Percentiles rank a stretch among this genome's conserved stretches.
Conservation (phyloP, 2,797 vertebrate species). For the Hyperoplus immaculatus region DNA sequence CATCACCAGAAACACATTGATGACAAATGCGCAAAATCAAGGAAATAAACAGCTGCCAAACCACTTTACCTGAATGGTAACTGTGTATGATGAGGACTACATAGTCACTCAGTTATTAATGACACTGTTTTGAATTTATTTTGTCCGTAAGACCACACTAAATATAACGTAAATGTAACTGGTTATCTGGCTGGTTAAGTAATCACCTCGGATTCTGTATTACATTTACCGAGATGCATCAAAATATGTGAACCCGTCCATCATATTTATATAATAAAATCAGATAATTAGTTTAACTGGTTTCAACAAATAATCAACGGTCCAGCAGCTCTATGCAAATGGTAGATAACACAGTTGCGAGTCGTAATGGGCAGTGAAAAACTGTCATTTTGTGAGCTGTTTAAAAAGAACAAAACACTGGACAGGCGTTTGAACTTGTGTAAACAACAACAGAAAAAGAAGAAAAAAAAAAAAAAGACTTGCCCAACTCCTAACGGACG, state of each 20-base stretch:
- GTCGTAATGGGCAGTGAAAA: slow-evolving; percentile 52
- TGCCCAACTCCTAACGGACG: slow-evolving; percentile 62
- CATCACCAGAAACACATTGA: slow-evolving; percentile 50
- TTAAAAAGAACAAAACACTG: slow-evolving; percentile 52
- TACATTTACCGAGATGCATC: slow-evolving; percentile 25
- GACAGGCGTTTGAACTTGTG: slow-evolving; percentile 58
- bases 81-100: slow-evolving; percentile 12
- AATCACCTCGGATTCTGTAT: slow-evolving; percentile 37
- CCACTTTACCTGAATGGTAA: slow-evolving; percentile 33
- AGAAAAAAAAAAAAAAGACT: slow-evolving; percentile 44
- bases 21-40: slow-evolving; percentile 41
- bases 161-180: slow-evolving; percentile 14
- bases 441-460: slow-evolving; percentile 56
- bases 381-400: slow-evolving; percentile 39
- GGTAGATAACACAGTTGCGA: slow-evolving; percentile 65
- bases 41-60: slow-evolving; percentile 30
- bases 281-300: slow-evolving; percentile 66
- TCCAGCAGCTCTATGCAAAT: slow-evolving; percentile 70
- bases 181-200: slow-evolving; percentile 15
- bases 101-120: slow-evolving; percentile 15
- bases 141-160: not conserved
- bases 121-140: slow-evolving; percentile 14
- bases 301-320: slow-evolving; percentile 63
- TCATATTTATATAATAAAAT: slow-evolving; percentile 60
- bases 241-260: slow-evolving; percentile 44